These are phyloP conservation scores for Osmerus eperlanus DNA, from an alignment of 2,113 vertebrate genomes.

Conservation along the genomic window DNA sequence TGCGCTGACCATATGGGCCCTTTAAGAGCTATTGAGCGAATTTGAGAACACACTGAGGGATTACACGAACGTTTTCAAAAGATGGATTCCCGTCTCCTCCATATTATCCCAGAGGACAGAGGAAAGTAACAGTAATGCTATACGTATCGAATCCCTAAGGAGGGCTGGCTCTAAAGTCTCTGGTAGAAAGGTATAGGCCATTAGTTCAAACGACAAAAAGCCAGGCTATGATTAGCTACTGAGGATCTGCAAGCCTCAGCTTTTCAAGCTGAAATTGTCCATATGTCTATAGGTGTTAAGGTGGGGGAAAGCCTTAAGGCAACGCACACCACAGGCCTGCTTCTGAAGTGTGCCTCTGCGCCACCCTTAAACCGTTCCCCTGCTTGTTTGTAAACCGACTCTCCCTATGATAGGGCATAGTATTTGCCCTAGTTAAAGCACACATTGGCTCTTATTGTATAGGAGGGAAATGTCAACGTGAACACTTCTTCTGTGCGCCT, in stretches of 20 bases:
- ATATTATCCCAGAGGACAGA: not conserved
- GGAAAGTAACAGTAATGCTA: not conserved
- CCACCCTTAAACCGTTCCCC: slow-evolving; percentile 13
- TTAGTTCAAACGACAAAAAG: too few species aligned
- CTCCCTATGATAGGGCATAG: slow-evolving; percentile 19
- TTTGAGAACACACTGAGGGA: not conserved
- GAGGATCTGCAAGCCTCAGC: not conserved
- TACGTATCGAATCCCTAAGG: not conserved
- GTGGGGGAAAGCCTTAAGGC: slow-evolving; percentile 19
- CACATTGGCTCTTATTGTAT: slow-evolving; percentile 35
- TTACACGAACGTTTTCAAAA: not conserved
- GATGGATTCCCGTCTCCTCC: not conserved
- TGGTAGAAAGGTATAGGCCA: not conserved
- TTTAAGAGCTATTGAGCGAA: not conserved
- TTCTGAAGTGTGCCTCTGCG: slow-evolving; percentile 27
- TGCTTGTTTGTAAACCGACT: slow-evolving; percentile 23
- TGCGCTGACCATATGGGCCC: not conserved
- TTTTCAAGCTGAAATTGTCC: not conserved
- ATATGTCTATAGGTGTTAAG: not conserved
- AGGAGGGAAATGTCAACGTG: slow-evolving; percentile 43
- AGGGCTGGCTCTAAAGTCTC: not conserved
- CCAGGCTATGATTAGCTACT: too few species aligned
- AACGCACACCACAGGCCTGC: not conserved
- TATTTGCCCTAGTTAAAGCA: not conserved
- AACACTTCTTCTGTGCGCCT: slow-evolving; percentile 33